Conservation (phyloP, 2,113 vertebrate species). For the Hippocampus abdominalis region DNA sequence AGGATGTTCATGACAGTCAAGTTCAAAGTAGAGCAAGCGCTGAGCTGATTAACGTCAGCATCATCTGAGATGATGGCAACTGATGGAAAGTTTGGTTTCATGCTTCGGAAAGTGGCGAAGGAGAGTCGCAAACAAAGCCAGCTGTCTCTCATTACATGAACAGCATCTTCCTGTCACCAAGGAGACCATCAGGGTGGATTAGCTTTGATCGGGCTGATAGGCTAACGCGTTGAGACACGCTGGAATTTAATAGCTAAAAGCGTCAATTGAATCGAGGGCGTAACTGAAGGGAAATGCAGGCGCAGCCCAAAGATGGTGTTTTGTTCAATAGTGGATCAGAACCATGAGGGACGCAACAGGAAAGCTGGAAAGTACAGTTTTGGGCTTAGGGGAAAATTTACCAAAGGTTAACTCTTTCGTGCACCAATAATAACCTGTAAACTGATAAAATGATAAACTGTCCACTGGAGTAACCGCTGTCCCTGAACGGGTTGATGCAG, state of each 20-base stretch:
- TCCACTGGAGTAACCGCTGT: too few species aligned
- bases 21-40: slow-evolving; percentile 54
- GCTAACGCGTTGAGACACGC: slow-evolving; percentile 60
- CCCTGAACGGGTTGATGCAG: too few species aligned
- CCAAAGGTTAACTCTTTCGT: too few species aligned
- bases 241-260: slow-evolving; percentile 66
- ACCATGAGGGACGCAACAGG: not conserved
- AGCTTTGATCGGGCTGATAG: slow-evolving; percentile 74
- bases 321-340: slow-evolving; percentile 19
- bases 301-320: slow-evolving; percentile 18
- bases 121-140: slow-evolving; percentile 59
- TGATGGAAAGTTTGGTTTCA: slow-evolving; percentile 63
- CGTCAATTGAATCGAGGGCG: slow-evolving; percentile 64
- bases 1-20: slow-evolving; percentile 33
- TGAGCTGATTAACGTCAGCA: slow-evolving; percentile 61
- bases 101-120: slow-evolving; percentile 46
- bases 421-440: too few species aligned
- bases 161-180: slow-evolving; percentile 73
- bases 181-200: slow-evolving; percentile 73
- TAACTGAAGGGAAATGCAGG: slow-evolving; percentile 53
- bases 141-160: slow-evolving; percentile 76
- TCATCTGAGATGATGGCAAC: slow-evolving; percentile 45
- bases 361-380: not conserved
- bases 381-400: not conserved
- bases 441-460: too few species aligned